Conservation (phyloP, 2,797 vertebrate genomes). For the Muraenolepis orangiensis region DNA sequence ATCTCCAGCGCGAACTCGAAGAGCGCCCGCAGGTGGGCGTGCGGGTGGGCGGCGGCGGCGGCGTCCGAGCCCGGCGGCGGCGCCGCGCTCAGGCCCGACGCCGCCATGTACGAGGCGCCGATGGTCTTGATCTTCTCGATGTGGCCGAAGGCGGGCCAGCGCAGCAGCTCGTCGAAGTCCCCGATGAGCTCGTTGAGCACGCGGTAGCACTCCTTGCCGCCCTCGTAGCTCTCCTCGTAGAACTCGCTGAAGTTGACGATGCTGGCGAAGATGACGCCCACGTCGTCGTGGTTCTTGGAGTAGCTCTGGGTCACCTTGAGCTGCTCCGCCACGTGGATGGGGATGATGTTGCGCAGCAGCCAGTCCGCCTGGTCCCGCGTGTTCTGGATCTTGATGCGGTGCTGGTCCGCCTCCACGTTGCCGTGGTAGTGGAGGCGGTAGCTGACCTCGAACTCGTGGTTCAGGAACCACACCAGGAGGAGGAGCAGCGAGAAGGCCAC, state of each 20-base stretch:
- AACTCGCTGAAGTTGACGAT: conserved; percentile 99
- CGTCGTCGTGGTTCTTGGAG: conserved; percentile 96
- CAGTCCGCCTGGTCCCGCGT: conserved; percentile 98
- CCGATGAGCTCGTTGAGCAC: conserved; percentile 97
- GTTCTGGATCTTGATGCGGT: conserved; percentile 98
- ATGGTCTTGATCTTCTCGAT: conserved; percentile 99
- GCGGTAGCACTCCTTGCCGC: conserved; percentile 96
- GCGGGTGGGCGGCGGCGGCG: conserved; percentile 75
- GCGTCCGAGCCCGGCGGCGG: conserved; percentile 67
- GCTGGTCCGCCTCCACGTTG: conserved; percentile 93
- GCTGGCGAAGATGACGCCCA: conserved; percentile 96
- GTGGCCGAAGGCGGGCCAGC: conserved; percentile 81
- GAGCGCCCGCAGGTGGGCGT: conserved; percentile 87
- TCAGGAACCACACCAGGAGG: conserved; percentile 95
- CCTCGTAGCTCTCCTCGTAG: conserved; percentile 98
- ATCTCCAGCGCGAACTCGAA: conserved; percentile 98
- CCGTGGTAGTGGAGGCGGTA: conserved; percentile 97
- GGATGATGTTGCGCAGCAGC: conserved; percentile 97
- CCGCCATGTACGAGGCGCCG: conserved; percentile 98
- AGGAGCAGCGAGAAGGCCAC: conserved; percentile 91
- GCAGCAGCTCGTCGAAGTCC: conserved; percentile 94
- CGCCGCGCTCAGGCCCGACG: conserved; percentile 87
- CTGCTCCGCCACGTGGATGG: conserved; percentile 96
- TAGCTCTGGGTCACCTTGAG: conserved; percentile 98
- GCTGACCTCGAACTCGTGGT: conserved; percentile 95